Conservation (phyloP, 2,888 invertebrate genomes). For the Cabera pusaria region DNA sequence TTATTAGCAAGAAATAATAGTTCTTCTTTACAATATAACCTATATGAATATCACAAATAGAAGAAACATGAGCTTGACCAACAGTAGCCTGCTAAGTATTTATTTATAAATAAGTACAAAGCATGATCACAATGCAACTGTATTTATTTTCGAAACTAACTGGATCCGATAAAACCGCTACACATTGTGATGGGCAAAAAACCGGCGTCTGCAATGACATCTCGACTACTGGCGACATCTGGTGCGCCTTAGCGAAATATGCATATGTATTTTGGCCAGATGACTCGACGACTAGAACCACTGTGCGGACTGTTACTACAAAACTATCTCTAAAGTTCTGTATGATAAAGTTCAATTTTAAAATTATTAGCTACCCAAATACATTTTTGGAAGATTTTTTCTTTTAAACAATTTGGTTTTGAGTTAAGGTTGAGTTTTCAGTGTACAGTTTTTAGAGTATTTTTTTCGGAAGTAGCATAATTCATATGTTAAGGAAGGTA, state of each 20-base stretch:
- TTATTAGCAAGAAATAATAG: no score
- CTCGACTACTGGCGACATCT: constrained; percentile 62
- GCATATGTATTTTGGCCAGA: constrained; percentile 71
- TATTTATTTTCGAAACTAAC: constrained; percentile 42
- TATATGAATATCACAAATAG: no score
- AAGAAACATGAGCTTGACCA: constrained; percentile 23
- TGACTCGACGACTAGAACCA: constrained; percentile 50
- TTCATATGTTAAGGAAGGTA: constrained; percentile 73
- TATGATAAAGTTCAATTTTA: no score
- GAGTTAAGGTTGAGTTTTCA: constrained; percentile 38
- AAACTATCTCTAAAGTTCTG: no score
- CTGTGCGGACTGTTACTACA: constrained; percentile 34
- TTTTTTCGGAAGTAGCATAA: constrained; percentile 73
- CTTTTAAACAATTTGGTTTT: constrained; percentile 21
- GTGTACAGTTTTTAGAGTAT: constrained; percentile 28
- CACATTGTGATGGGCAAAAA: constrained; percentile 52
- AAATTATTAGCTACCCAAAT: no score
- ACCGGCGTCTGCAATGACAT: constrained; percentile 48
- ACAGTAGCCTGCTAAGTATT: constrained; percentile 27
- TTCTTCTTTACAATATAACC: no score
- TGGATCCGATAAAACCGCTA: constrained; percentile 61
- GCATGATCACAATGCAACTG: constrained; percentile 25
- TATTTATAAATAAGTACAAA: constrained; percentile 14
- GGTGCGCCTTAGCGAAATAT: constrained; percentile 63
- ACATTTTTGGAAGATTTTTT: neutral